Base-by-base conservation (phyloP, 2,888 invertebrate species). In the Drosophila suboccidentalis region DNA sequence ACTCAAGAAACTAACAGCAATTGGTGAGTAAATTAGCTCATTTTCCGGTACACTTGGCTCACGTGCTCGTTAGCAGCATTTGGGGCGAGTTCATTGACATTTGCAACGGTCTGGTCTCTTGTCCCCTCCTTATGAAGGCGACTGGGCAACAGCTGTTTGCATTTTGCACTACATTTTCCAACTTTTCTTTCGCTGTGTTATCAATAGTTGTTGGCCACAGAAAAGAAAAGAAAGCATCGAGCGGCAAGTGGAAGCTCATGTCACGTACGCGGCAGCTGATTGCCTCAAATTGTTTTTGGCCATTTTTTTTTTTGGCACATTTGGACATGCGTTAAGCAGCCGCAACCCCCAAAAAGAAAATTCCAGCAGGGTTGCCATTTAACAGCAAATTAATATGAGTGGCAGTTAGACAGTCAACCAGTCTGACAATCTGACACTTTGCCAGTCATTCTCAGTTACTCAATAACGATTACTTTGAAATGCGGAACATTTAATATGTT, bases 21-120 rank as follows among this genome's bases (percentile, higher is more conserved):
- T n/a, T n/a, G n/a, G n/a, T n/a, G n/a, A n/a, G n/a, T n/a, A n/a
- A 90, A 90, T 90, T 90, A 90, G 90, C 90, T 90, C 78, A 79
- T 91, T 90, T 90, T 87, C 89, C 82, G 88, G 82, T 89, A 90
- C 90, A 90, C 79, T 81, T 87, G 84, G 70, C 90, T 89, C 81
- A 87, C 86, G 89, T 83, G 81, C 81, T 82, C 75, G 85, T 85
- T 87, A 77, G 85, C 72, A 68, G 57, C 38, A 38, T 58, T 46
- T 38, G 67, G 64, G 59, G 51, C 73, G 65, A 82, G 78, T 71
- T 81, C 81, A 80, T 66, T 80, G 82, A 82, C 82, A 73, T 72
- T 72, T 59, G 63, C 63, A 43, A 41, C 53, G 39, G 49, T 41
- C 62, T 68, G 39, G 49, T 41, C 62, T 68, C 68, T 68, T 70